Base-by-base conservation (phyloP, 2,888 invertebrate genomes). In the Sabatieria punctata region DNA sequence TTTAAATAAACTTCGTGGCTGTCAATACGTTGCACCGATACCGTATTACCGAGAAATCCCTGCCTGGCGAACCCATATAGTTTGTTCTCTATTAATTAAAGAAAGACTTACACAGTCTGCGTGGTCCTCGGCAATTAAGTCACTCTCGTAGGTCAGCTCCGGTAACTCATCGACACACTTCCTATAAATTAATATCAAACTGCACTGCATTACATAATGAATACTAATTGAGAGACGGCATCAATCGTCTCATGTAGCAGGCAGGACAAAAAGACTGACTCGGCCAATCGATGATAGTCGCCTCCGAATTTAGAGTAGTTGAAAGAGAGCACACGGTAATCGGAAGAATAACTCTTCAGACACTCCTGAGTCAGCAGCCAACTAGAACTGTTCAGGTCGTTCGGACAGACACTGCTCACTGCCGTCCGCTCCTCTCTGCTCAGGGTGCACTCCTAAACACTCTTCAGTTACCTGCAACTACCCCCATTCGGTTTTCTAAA, bases 251-350 rank as follows among this genome's bases (percentile, higher is more conserved):
- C n/a, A n/a, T n/a, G n/a, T n/a, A n/a, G n/a, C n/a, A n/a, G n/a
- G n/a, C n/a, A n/a, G n/a, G n/a, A n/a, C n/a, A n/a, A n/a, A n/a
- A n/a, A n/a, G n/a, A n/a, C n/a, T n/a, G n/a, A n/a, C n/a, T n/a
- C n/a, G n/a, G n/a, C n/a, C 58, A 88, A 73, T 66, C 85, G 83
- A 55, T 79, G 76, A 68, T 84, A 89, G 54, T 79, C 79, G 48
- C 85, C 85, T 18, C 85, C 80, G 65, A 88, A 93, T 41, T 77
- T 77, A 61, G 76, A 78, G 65, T 89, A 91, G 68, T 89, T 91
- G 68, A 83, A 91, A 65, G 84, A 80, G 51, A 93, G 78, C 52
- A 85, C 75, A 70, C 82, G 81, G 80, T 86, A 86, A 63, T 83
- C 81, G 49, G 81, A 79, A 3, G 81, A 80, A 67, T 91, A 91